Base-by-base conservation (phyloP, 1,140 invertebrate species). In the Drosophila willistoni region DNA sequence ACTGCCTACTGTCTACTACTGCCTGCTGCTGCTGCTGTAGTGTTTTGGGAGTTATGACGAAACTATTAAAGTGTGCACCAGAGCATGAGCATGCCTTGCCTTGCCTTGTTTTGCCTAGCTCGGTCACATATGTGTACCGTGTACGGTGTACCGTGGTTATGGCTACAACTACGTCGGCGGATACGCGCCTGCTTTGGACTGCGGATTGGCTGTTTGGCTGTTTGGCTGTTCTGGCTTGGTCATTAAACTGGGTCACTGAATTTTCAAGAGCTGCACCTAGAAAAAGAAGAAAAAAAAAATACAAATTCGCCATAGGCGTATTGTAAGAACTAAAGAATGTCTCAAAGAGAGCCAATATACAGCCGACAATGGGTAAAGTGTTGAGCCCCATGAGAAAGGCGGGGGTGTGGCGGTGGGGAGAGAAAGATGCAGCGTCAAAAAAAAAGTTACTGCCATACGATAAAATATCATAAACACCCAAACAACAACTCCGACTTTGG, bases 191-290 rank as follows among this genome's bases (percentile, higher is more conserved):
- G 62, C 57, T 63, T 63, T 54, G 19, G 63, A 39, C 9, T 41
- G 51, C n/a, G 13, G 71, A 34, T 70, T n/a, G 41, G 42, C 54
- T 56, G 65, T 73, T 70, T n/a, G 41, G 42, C 54, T 56, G 65
- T 73, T 70, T 13, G 41, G 42, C 54, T 56, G 63, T 73, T 29
- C 29, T 64, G 68, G 62, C 73, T 66, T 71, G 69, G 47, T 42
- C 47, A 59, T 64, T 71, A 65, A 87, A 87, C 83, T 87, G 84
- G 83, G 83, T 87, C 83, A 87, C 84, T 83, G 83, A 79, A 86
- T 86, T 86, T 86, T 87, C 71, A 83, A 83, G 69, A 77, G 77
- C 83, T 87, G 83, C 83, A 75, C 83, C 83, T 83, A 87, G 70
- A 73, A 87, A 79, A 63, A 34, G 62, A 59, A 41, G 64, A 29